phyloP scores from a whole-genome alignment of 1,140 invertebrate genomes.

The Goniozus legneri region DNA sequence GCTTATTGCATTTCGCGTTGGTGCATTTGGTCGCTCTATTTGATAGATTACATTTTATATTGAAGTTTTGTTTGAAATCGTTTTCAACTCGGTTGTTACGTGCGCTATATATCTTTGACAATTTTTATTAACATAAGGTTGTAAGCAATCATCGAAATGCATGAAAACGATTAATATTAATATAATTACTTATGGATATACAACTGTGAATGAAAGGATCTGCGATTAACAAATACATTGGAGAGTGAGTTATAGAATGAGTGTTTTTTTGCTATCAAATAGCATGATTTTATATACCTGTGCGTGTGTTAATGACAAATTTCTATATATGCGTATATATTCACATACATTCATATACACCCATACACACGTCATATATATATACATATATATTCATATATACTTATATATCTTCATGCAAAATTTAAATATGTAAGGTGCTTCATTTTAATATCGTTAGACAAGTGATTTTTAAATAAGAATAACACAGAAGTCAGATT shows the following conservation, averaged over 20 bases:
- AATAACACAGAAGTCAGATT: no score
- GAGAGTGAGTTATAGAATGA: constrained; percentile 11
- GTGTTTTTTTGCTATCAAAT: constrained; percentile 29
- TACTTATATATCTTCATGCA: no score
- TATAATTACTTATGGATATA: no score
- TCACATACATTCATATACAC: no score
- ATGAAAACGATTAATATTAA: no score
- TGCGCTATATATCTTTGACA: not conserved
- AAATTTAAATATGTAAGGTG: no score
- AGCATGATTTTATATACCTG: constrained; percentile 31
- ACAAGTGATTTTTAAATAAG: no score
- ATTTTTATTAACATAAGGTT: not conserved
- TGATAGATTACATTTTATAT: constrained; percentile 17
- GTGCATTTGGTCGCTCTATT: constrained; percentile 6
- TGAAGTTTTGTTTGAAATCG: constrained; percentile 14
- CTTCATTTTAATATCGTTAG: no score
- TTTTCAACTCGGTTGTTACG: constrained; percentile 25
- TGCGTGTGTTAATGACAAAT: constrained; percentile 13
- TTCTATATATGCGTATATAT: constrained; percentile 26
- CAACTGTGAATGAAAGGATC: no score
- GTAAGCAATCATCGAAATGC: no score
- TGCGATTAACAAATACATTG: no score
- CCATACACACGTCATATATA: no score
- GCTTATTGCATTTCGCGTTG: not conserved
- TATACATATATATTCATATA: constrained; percentile 26